Base-by-base conservation (phyloP, 2,797 vertebrate species). In the Artibeus jamaicensis region DNA sequence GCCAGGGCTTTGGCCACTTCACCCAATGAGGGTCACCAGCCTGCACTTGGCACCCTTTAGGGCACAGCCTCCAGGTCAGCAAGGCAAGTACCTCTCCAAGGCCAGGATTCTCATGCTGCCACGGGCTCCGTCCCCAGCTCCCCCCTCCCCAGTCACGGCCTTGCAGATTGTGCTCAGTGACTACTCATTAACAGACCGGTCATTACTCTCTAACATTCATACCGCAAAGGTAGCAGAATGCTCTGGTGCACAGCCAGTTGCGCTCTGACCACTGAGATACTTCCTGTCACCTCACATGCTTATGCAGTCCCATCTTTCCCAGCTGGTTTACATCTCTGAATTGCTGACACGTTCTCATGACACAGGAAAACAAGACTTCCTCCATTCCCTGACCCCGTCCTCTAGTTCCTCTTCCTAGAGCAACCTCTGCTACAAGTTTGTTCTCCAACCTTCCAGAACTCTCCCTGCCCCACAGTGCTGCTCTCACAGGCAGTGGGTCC, bases 301-400 rank as follows among this genome's bases (percentile, higher is more conserved):
- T 39, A 22, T 1, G 19, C 50, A 26, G 44, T n/a, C 12, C 68
- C 19, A 1, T 15, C 78, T 42, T 77, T 10, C 29, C 71, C 16
- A 0, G 70, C 71, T 42, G 86, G n/a, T 24, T 34, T 34, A 19
- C 5, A 39, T 70, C 29, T 76, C 48, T 42, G 24, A 83, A 70
- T 21, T 50, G 44, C 34, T 9, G 1, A 6, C 2, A 2, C 5
- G 9, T 53, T 16, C 57, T 6, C 0, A 0, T 29, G 62, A 32
- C 21, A 3, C n/a, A 10, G 68, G 57, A 68, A 46, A 67, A 22
- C 57, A 16, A 42, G 37, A 18, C 84, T 84, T 68, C 84, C 48
- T 59, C 71, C 48, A 8, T 29, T 19, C 34, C 26, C 46, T 11
- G 14, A 9, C 21, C 16, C 8, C 0, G 0, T 14, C 32, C 10